Evolutionary conservation across 2,113 vertebrate genomes (phyloP).

Genomic region (Amazona vittata): DNA sequence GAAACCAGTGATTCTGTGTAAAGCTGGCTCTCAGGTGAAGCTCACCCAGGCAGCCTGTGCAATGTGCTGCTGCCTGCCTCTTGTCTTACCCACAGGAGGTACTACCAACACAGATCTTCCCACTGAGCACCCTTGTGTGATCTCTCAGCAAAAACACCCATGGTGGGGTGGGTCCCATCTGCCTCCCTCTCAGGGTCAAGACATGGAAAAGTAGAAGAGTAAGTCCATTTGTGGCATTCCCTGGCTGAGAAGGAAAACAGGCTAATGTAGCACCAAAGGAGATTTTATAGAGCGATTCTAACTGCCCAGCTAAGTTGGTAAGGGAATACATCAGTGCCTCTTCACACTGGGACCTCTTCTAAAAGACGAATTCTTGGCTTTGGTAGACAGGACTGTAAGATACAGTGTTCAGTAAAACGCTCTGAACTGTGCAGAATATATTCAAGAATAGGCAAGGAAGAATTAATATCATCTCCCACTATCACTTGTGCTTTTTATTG

Average conservation of each 20-base stretch:
- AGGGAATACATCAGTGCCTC: not conserved
- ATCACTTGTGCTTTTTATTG: not conserved
- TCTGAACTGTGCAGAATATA: not conserved
- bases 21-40: not conserved
- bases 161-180: not conserved
- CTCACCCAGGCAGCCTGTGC: not conserved
- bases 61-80: not conserved
- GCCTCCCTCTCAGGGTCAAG: not conserved
- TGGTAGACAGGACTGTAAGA: not conserved
- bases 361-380: not conserved
- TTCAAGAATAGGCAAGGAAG: not conserved
- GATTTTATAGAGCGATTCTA: not conserved
- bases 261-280: not conserved
- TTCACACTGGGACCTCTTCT: not conserved
- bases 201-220: not conserved
- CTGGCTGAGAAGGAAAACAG: not conserved
- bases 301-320: not conserved
- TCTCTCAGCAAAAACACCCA: not conserved
- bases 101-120: not conserved
- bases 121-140: not conserved
- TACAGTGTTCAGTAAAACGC: not conserved
- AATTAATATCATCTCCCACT: not conserved
- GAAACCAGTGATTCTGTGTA: not conserved
- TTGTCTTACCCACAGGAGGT: not conserved
- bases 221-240: not conserved